A percentile compares a stretch with the other conserved stretches of the same genome.
These are phyloP conservation scores for Antheraea pernyi DNA, from an alignment of 1,140 invertebrate species.

Conservation along the genomic window DNA sequence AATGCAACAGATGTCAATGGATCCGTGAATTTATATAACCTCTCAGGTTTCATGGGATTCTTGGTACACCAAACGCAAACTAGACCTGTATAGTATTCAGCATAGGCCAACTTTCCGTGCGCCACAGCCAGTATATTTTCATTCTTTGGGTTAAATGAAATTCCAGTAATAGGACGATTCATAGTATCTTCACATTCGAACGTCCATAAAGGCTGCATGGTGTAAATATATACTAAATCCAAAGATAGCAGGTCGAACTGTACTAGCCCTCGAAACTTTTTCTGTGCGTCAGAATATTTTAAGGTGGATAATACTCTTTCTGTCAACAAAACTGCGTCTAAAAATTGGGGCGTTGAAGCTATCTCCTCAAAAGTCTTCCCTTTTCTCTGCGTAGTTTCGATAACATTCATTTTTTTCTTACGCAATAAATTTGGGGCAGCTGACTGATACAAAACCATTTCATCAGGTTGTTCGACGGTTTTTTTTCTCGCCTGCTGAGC, in stretches of 20 bases:
- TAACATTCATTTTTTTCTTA: constrained; percentile 44
- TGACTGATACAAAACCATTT: constrained; percentile 70
- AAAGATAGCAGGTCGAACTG: constrained; percentile 80
- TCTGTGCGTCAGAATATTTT: constrained; percentile 81
- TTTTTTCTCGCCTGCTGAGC: constrained; percentile 59
- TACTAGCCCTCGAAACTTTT: constrained; percentile 83
- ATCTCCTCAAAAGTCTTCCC: constrained; percentile 58
- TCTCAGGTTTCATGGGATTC: constrained; percentile 91
- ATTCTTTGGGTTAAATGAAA: constrained; percentile 84
- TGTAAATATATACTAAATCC: constrained; percentile 82
- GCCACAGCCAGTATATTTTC: constrained; percentile 84
- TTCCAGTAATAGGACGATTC: constrained; percentile 77
- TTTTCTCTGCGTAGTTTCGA: constrained; percentile 13
- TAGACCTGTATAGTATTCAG: constrained; percentile 79
- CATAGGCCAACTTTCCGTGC: constrained; percentile 83
- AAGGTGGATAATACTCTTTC: constrained; percentile 85
- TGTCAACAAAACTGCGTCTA: constrained; percentile 81
- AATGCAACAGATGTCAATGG: constrained; percentile 88
- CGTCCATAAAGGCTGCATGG: constrained; percentile 83
- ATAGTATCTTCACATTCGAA: constrained; percentile 74
- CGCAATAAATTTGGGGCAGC: constrained; percentile 49
- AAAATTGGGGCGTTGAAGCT: constrained; percentile 74
- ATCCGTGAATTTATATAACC: constrained; percentile 83
- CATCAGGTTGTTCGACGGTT: constrained; percentile 65
- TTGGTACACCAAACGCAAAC: constrained; percentile 91